A percentile compares a stretch with the other conserved stretches of the same genome.
These are phyloP conservation scores for Elymnias hypermnestra DNA, from an alignment of 1,140 invertebrate genomes.

Conservation along the genomic window DNA sequence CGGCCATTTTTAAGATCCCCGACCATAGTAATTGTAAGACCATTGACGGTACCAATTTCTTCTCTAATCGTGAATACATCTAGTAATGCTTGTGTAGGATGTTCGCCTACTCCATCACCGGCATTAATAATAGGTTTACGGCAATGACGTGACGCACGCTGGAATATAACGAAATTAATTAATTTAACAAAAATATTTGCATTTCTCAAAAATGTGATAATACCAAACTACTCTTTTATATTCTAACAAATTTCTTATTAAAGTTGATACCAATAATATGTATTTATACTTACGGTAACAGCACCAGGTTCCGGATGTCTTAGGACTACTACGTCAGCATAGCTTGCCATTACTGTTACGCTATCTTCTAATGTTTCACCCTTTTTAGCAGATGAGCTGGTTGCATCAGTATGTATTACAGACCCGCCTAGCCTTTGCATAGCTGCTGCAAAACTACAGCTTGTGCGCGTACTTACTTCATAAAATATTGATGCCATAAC, in stretches of 20 bases:
- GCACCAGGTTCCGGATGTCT: constrained; percentile 96
- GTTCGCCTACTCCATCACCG: constrained; percentile 98
- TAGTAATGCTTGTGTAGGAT: constrained; percentile 97
- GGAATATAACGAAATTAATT: constrained; percentile 24
- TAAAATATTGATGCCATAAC: constrained; percentile 98
- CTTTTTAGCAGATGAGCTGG: constrained; percentile 95
- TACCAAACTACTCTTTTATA: too few relatives aligned
- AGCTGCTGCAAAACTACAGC: constrained; percentile 96
- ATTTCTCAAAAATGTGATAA: too few relatives aligned
- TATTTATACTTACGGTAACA: constrained; percentile 84
- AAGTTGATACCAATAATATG: too few relatives aligned
- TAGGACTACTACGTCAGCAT: constrained; percentile 94
- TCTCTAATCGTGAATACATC: constrained; percentile 99
- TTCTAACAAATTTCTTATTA: too few relatives aligned
- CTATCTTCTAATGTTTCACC: constrained; percentile 97
- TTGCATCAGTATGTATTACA: constrained; percentile 92
- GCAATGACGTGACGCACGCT: constrained; percentile 88
- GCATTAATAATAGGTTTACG: constrained; percentile 97
- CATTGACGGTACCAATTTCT: constrained; percentile 99
- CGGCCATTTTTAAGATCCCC: constrained; percentile 98
- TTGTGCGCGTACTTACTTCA: constrained; percentile 97
- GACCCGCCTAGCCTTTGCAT: constrained; percentile 96
- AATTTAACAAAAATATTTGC: neutral
- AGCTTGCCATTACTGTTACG: constrained; percentile 89
- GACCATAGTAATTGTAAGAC: constrained; percentile 93